Base-by-base conservation (phyloP, 53 echinoderm and acorn worm species). In the Arbacia lixula region DNA sequence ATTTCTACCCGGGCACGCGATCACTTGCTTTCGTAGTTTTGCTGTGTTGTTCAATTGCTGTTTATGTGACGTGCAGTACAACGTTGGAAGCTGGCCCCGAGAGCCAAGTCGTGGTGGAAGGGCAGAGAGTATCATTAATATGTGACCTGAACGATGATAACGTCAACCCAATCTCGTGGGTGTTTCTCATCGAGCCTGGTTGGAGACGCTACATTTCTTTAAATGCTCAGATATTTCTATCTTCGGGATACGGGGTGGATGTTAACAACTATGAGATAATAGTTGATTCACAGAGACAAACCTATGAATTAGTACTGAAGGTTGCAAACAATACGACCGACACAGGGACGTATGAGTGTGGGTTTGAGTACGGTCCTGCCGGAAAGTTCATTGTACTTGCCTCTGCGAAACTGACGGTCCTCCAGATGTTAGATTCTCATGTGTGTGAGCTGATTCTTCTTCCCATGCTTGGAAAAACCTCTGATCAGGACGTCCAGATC, bases 121-220 rank as follows among this genome's bases (percentile, higher is more conserved):
- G 82, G 9, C 30, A 63, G 28, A 43, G 64, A 30, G 51, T 51
- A 4, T 46, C 82, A 29, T 32, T 81, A n/a, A 81, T 39, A 9
- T 81, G 82, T 30, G 64, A 81, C 46, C 1, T 81, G 0, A 81
- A 81, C 24, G 60, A 81, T 46, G 64, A 81, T 61, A 63, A 46
- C 32, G 21, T 26, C 16, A 63, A 63, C 4, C 25, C 46, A n/a
- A 81, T 81, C 27, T 51, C 43, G 28, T 81, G 82, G 82, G 40
- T 49, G 4, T 81, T 39, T 51, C 28, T 46, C 6, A 31, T 31
- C 20, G 46, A 10, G n/a, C 46, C 17, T 4, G 63, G 63, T 5
- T 31, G 43, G 14, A 62, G 34, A 9, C 20, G 82, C 1, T 63
- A 62, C 41, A 19, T 81, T 5, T 63, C 28, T 42, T 21, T 6